A percentile compares a stretch with the other conserved stretches of the same genome.
These are phyloP conservation scores for Palythoa grandiflora DNA, from an alignment of 92 coral and sea anemone species.

Conservation along the genomic window DNA sequence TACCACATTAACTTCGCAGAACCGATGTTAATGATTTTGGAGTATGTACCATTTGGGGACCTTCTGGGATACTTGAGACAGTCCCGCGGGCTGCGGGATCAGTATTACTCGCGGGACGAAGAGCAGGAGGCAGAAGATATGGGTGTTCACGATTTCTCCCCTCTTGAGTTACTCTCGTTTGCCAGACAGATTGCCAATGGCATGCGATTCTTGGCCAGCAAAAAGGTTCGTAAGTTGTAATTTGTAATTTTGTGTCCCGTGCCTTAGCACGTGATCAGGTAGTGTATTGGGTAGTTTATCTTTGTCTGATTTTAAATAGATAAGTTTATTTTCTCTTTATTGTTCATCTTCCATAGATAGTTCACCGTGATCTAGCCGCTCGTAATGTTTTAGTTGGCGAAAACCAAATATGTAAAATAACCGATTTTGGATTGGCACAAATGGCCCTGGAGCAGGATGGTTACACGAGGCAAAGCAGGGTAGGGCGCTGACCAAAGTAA, in stretches of 20 bases:
- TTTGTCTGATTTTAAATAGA: too few relatives aligned
- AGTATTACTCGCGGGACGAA: slow-evolving; percentile 35
- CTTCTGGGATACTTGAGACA: slow-evolving; percentile 36
- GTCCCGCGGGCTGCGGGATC: slow-evolving; percentile 27
- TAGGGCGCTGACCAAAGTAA: slow-evolving; percentile 17
- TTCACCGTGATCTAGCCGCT: slow-evolving; percentile 45
- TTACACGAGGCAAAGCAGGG: slow-evolving; percentile 31
- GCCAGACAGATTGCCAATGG: slow-evolving; percentile 46
- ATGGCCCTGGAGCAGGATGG: slow-evolving; percentile 39
- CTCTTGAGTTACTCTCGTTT: slow-evolving; percentile 27
- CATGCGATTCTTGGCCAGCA: slow-evolving; percentile 26
- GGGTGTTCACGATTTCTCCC: slow-evolving; percentile 6
- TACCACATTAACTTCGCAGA: background rate
- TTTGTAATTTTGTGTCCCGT: too few relatives aligned
- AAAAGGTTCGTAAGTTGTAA: background rate
- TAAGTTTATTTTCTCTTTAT: too few relatives aligned
- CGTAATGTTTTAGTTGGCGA: slow-evolving; percentile 44
- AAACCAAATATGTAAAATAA: slow-evolving; percentile 40
- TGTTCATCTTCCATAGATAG: background rate
- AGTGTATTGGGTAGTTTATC: too few relatives aligned
- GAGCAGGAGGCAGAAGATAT: slow-evolving; percentile 3
- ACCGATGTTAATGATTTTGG: slow-evolving; percentile 36
- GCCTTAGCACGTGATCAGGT: too few relatives aligned
- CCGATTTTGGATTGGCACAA: slow-evolving; percentile 43
- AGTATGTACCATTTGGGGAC: slow-evolving; percentile 35